Percentiles rank a stretch among this genome's conserved stretches.
phyloP scores from a whole-genome alignment of 2,888 invertebrate species.

The Caenorhabditis plicata region DNA sequence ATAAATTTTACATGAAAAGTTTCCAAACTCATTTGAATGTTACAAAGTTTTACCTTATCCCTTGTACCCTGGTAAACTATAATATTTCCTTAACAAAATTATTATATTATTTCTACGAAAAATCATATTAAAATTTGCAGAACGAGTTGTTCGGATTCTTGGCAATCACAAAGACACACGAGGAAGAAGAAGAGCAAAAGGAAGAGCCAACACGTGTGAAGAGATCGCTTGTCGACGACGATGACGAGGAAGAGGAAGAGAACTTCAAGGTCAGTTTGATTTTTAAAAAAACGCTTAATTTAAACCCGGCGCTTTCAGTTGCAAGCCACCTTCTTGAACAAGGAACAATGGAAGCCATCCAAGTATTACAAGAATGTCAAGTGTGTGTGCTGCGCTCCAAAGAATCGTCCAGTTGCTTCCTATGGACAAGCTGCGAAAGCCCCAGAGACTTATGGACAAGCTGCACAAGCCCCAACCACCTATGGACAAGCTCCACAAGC shows the following conservation, averaged over 20 bases:
- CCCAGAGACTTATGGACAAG: too few relatives aligned
- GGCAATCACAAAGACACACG: conserved; percentile 21
- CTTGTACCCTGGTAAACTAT: too few relatives aligned
- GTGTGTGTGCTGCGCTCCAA: conserved; percentile 50
- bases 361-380: conserved; percentile 33
- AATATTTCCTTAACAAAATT: too few relatives aligned
- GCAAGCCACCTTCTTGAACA: conserved; percentile 22
- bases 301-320: conserved; percentile 5
- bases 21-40: too few relatives aligned
- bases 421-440: too few relatives aligned
- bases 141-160: conserved; percentile 38
- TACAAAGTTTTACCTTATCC: too few relatives aligned
- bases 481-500: too few relatives aligned
- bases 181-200: conserved; percentile 16
- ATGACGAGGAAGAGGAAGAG: conserved; percentile 15
- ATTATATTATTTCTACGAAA: too few relatives aligned
- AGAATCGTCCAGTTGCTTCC: too few relatives aligned
- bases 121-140: too few relatives aligned
- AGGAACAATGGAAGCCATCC: conserved; percentile 26
- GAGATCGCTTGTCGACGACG: conserved; percentile 7
- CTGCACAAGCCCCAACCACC: too few relatives aligned
- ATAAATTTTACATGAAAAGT: too few relatives aligned
- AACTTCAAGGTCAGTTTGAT: conserved; percentile 1
- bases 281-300: conserved; percentile 4
- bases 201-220: conserved; percentile 13